These are phyloP conservation scores for Pogonus chalceus DNA, from an alignment of 1,140 invertebrate species.

Conservation along the genomic window DNA sequence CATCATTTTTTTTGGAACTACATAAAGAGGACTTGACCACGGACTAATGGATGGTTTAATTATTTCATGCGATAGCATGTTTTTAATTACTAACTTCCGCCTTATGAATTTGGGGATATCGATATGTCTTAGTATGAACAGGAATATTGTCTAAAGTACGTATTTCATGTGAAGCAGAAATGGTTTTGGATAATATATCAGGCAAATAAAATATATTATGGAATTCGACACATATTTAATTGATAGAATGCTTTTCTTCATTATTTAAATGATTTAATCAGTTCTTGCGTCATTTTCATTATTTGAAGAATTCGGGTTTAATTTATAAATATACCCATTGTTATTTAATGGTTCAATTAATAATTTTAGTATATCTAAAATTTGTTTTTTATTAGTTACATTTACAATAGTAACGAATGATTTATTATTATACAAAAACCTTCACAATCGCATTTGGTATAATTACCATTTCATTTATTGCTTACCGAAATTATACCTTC, in stretches of 20 bases:
- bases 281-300: not conserved
- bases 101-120: slow-evolving; percentile 23
- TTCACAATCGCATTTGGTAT: too few species aligned
- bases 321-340: not conserved
- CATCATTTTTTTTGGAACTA: slow-evolving; percentile 20
- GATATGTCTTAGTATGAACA: slow-evolving; percentile 21
- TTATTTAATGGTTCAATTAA: not conserved
- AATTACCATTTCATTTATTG: too few species aligned
- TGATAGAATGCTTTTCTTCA: not conserved
- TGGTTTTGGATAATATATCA: not conserved
- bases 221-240: not conserved
- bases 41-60: slow-evolving; percentile 16
- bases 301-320: not conserved
- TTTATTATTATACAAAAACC: too few species aligned
- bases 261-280: not conserved
- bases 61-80: slow-evolving; percentile 15
- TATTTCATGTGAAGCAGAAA: not conserved
- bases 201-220: not conserved
- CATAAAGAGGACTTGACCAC: slow-evolving; percentile 23
- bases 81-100: slow-evolving; percentile 22
- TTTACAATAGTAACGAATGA: too few species aligned
- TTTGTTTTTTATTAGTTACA: too few species aligned
- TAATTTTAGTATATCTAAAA: too few species aligned
- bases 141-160: slow-evolving; percentile 4
- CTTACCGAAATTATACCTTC: not conserved